Conservation (phyloP, 2,888 invertebrate species). For the Carterocephalus palaemon region DNA sequence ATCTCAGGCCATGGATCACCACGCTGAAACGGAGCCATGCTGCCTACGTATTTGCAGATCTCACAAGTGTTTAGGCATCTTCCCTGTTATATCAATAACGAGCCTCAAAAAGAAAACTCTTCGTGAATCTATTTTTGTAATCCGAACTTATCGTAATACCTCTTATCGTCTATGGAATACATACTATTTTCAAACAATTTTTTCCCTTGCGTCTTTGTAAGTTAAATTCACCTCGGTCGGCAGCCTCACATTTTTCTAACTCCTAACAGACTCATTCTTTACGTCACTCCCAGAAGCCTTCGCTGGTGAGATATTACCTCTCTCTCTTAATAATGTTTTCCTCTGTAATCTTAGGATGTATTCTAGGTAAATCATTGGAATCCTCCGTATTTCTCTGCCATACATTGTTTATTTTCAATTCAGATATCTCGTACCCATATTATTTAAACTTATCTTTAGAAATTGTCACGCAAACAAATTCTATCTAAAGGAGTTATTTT, state of each 20-base stretch:
- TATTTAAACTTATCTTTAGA: background rate
- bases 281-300: constrained; percentile 21
- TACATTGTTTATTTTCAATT: constrained; percentile 9
- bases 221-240: constrained; percentile 1
- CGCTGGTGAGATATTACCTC: constrained; percentile 25
- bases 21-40: too few species aligned
- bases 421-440: background rate
- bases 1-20: too few species aligned
- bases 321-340: constrained; percentile 25
- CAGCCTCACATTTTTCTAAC: constrained; percentile 16
- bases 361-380: constrained; percentile 24
- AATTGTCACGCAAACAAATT: background rate
- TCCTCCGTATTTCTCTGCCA: constrained; percentile 19
- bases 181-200: too few species aligned
- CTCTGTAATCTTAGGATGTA: constrained; percentile 22
- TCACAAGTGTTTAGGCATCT: too few species aligned
- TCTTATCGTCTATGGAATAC: too few species aligned
- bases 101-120: too few species aligned
- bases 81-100: too few species aligned
- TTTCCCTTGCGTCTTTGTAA: background rate
- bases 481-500: too few species aligned
- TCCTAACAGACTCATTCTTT: constrained; percentile 22
- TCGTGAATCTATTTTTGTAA: too few species aligned
- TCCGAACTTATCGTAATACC: too few species aligned
- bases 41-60: too few species aligned